phyloP scores from a whole-genome alignment of 1,140 invertebrate genomes.

The Trachelipus rathkii region DNA sequence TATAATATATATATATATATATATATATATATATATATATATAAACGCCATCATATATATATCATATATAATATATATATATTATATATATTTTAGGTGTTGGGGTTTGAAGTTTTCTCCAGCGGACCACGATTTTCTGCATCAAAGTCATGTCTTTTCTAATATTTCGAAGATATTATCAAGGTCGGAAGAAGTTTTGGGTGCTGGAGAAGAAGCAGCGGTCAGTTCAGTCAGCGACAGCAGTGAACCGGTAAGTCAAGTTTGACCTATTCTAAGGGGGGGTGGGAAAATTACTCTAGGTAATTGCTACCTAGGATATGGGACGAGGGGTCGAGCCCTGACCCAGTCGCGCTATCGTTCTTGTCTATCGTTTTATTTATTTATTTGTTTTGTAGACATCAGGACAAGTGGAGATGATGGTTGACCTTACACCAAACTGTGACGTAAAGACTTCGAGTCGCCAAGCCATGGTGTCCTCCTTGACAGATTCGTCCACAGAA shows the following conservation, averaged over 20 bases:
- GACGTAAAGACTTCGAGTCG: slow-evolving; percentile 87
- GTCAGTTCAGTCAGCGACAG: slow-evolving; percentile 34
- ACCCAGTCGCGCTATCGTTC: no score
- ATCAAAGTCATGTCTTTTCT: slow-evolving; percentile 86
- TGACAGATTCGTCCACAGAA: slow-evolving; percentile 91
- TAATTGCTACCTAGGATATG: no score
- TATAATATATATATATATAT: no score
- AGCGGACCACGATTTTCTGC: slow-evolving; percentile 87
- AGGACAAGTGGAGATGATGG: slow-evolving; percentile 61
- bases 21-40: no score
- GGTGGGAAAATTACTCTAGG: no score
- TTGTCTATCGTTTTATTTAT: not conserved
- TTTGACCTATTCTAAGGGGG: no score
- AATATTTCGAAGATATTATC: slow-evolving; percentile 95
- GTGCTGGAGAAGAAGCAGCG: slow-evolving; percentile 39
- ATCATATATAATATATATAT: no score
- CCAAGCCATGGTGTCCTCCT: slow-evolving; percentile 84
- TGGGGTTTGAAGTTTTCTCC: slow-evolving; percentile 85
- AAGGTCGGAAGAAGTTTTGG: slow-evolving; percentile 65
- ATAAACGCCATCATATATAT: no score
- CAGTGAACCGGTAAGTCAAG: slow-evolving; percentile 43
- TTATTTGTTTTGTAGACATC: slow-evolving; percentile 28
- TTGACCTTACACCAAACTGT: slow-evolving; percentile 67
- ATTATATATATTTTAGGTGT: slow-evolving; percentile 60
- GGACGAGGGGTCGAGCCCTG: no score